Conservation (phyloP, 2,113 vertebrate genomes). For the Pungitius pungitius region DNA sequence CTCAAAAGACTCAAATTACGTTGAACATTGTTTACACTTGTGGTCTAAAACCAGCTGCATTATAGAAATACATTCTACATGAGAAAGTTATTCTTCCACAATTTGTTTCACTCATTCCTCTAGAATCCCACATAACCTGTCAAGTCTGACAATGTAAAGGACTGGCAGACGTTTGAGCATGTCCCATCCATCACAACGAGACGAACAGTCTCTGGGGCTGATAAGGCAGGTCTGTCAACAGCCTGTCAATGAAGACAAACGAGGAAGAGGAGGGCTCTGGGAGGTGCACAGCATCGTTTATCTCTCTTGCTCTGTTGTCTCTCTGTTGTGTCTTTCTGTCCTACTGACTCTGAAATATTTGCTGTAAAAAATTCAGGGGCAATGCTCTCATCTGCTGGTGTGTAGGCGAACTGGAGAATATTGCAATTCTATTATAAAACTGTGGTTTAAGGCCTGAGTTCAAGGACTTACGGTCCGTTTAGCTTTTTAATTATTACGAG, state of each 20-base stretch:
- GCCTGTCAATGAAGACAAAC: slow-evolving; percentile 75
- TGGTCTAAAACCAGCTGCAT: neutral
- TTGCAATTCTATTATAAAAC: neutral
- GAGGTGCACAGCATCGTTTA: slow-evolving; percentile 48
- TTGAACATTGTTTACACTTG: neutral
- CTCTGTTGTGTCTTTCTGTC: slow-evolving; percentile 9
- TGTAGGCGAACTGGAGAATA: slow-evolving; percentile 26
- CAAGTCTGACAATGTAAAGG: slow-evolving; percentile 19
- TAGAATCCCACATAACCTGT: slow-evolving; percentile 30
- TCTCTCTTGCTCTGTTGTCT: slow-evolving; percentile 32
- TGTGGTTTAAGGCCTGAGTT: neutral
- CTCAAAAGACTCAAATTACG: neutral
- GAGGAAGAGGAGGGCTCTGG: slow-evolving; percentile 44
- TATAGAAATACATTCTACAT: neutral
- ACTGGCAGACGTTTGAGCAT: slow-evolving; percentile 37
- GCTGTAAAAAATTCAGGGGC: slow-evolving; percentile 30
- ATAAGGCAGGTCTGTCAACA: slow-evolving; percentile 68
- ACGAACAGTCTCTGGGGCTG: slow-evolving; percentile 56
- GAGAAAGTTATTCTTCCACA: neutral
- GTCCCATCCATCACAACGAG: slow-evolving; percentile 66
- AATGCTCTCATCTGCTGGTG: slow-evolving; percentile 60
- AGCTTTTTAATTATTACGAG: neutral
- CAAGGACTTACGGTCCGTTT: neutral
- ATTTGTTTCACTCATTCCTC: neutral
- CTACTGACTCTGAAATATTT: slow-evolving; percentile 1